Evolutionary conservation across 2,888 invertebrate genomes (phyloP).

Genomic region (Torymus auratus): DNA sequence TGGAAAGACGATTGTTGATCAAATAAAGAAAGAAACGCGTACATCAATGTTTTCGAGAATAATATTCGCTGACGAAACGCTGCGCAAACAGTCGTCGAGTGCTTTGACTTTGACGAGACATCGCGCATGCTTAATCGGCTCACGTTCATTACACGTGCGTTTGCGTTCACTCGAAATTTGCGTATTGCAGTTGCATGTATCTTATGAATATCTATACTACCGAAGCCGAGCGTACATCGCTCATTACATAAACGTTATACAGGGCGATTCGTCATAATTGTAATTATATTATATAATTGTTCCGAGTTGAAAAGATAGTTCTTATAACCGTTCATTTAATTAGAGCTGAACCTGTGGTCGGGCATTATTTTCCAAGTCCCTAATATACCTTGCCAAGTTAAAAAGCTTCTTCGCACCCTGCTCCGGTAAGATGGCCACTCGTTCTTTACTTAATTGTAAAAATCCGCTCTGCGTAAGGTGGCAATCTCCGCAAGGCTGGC

Average conservation of each 20-base stretch:
- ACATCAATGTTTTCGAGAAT: too few relatives aligned
- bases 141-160: background rate
- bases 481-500: constrained; percentile 51
- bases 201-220: background rate
- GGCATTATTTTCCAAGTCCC: constrained; percentile 19
- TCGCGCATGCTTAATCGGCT: constrained; percentile 2
- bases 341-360: constrained; percentile 15
- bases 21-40: too few relatives aligned
- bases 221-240: background rate
- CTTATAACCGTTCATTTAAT: constrained; percentile 17
- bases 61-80: constrained; percentile 29
- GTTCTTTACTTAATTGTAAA: constrained; percentile 72
- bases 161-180: background rate
- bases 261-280: too few relatives aligned
- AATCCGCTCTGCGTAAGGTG: constrained; percentile 65
- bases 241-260: background rate
- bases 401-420: constrained; percentile 57
- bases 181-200: background rate
- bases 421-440: constrained; percentile 65
- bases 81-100: constrained; percentile 18
- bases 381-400: constrained; percentile 45
- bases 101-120: constrained; percentile 19
- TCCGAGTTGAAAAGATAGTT: too few relatives aligned
- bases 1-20: too few relatives aligned
- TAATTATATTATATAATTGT: too few relatives aligned